phyloP scores from a whole-genome alignment of 2,113 vertebrate species.

The Rhabdornis inornatus region DNA sequence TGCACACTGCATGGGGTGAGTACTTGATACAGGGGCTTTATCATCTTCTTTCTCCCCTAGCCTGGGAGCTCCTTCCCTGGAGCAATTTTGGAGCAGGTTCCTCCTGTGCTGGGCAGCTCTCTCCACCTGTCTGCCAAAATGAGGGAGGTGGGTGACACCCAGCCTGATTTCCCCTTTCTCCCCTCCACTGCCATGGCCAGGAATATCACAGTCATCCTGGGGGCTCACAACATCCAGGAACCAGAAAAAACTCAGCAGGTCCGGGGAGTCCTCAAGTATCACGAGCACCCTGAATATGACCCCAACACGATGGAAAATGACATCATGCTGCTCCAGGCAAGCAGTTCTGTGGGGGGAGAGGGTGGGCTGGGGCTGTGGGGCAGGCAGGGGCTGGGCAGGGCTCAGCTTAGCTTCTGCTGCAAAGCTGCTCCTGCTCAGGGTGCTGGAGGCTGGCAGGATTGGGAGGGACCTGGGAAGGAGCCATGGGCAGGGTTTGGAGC shows the following conservation, averaged over 20 bases:
- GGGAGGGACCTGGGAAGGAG: neutral
- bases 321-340: slow-evolving; percentile 62
- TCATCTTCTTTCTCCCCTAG: neutral
- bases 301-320: accelerated
- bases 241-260: slow-evolving; percentile 39
- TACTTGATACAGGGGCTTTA: accelerated
- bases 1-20: slow-evolving; percentile 55
- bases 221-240: neutral
- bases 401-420: neutral
- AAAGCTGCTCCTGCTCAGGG: neutral
- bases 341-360: neutral
- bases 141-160: neutral
- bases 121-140: neutral
- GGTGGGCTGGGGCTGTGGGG: neutral
- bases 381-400: neutral
- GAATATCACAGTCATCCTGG: slow-evolving; percentile 26
- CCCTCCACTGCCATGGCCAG: neutral
- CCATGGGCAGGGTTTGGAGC: neutral
- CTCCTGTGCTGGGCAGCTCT: neutral
- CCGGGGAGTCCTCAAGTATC: neutral
- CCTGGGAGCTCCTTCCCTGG: neutral
- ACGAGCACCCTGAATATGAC: neutral
- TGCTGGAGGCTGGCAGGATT: neutral
- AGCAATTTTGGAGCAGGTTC: neutral
- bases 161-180: neutral